Percentiles rank a stretch among this genome's conserved stretches.
Evolutionary conservation across 2,888 invertebrate species (phyloP).

Genomic region (Hemaris fuciformis): DNA sequence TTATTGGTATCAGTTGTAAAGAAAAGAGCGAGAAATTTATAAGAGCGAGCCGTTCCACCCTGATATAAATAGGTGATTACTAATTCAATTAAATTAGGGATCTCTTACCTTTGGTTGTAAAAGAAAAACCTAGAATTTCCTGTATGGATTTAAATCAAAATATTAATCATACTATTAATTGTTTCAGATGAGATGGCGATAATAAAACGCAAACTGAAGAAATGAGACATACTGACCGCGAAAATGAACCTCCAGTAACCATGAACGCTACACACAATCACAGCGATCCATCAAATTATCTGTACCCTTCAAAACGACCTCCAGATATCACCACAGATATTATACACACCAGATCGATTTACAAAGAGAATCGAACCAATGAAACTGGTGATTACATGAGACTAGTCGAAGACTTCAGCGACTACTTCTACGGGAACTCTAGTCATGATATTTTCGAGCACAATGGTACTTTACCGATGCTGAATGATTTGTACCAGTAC

Average conservation of each 20-base stretch:
- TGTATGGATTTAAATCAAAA: no score
- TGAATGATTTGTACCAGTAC: slow-evolving; percentile 69
- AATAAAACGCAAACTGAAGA: not conserved
- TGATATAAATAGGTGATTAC: no score
- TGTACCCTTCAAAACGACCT: slow-evolving; percentile 44
- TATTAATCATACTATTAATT: not conserved
- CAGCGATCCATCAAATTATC: slow-evolving; percentile 22
- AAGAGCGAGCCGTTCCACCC: no score
- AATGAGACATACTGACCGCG: slow-evolving; percentile 27
- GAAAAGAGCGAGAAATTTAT: no score
- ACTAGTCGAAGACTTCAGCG: slow-evolving; percentile 89
- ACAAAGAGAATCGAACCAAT: slow-evolving; percentile 35
- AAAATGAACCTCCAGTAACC: not conserved
- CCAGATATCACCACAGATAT: slow-evolving; percentile 38
- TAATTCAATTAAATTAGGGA: no score
- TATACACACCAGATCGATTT: slow-evolving; percentile 14
- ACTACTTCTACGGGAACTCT: slow-evolving; percentile 86
- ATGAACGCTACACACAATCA: not conserved
- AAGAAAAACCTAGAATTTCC: no score
- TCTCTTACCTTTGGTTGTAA: no score
- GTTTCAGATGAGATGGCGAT: slow-evolving; percentile 8
- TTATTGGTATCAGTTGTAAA: no score
- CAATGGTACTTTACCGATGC: slow-evolving; percentile 53
- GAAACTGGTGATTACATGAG: slow-evolving; percentile 80
- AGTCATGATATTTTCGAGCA: slow-evolving; percentile 74